phyloP scores from a whole-genome alignment of 2,888 invertebrate species.

The Pherbina coryleti region DNA sequence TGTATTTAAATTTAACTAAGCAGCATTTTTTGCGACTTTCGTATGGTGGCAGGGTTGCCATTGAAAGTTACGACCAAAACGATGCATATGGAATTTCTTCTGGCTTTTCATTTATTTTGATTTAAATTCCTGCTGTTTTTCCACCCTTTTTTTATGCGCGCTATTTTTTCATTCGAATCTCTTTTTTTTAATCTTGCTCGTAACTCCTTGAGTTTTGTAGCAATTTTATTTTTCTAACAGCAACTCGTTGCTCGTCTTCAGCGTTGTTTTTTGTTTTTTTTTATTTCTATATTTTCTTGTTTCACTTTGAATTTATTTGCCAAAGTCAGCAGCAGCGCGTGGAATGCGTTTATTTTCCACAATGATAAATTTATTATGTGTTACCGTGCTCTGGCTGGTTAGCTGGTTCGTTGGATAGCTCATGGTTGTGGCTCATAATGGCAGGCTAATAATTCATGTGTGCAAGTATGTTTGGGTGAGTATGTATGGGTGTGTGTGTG shows the following conservation, averaged over 20 bases:
- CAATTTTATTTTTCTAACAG: not conserved
- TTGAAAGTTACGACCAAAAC: not conserved
- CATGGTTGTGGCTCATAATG: slow-evolving; percentile 7
- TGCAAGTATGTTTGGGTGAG: not conserved
- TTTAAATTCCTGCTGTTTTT: slow-evolving; percentile 20
- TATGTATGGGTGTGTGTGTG: not conserved
- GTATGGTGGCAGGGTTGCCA: not conserved
- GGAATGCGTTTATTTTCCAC: slow-evolving; percentile 37
- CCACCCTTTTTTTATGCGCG: not conserved
- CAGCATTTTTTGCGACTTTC: too few species aligned
- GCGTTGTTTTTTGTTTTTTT: not conserved
- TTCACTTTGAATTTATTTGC: slow-evolving; percentile 26
- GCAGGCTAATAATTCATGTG: slow-evolving; percentile 23
- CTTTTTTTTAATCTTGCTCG: not conserved
- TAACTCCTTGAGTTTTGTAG: not conserved
- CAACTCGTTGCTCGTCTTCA: not conserved
- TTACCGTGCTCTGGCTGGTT: slow-evolving; percentile 28
- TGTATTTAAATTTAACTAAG: too few species aligned
- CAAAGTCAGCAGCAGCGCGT: not conserved
- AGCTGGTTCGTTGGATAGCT: not conserved
- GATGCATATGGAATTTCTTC: slow-evolving; percentile 2
- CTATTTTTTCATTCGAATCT: not conserved
- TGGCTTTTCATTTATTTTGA: slow-evolving; percentile 25
- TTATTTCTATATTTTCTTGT: not conserved
- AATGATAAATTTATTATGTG: slow-evolving; percentile 43